phyloP scores from a whole-genome alignment of 2,888 invertebrate species.

The Zaprionus lineosus region DNA sequence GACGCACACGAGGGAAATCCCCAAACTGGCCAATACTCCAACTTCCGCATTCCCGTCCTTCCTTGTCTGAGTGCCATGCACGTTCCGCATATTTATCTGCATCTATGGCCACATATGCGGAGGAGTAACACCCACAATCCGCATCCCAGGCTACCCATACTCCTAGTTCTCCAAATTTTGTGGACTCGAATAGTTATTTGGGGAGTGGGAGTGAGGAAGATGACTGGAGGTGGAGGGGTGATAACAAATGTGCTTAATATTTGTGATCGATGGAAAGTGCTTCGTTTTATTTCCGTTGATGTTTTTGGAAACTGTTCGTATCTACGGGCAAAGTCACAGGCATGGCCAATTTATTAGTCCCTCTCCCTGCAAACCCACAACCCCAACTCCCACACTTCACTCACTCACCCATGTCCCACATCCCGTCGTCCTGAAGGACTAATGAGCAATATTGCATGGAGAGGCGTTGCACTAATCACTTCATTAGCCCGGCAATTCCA shows the following conservation, averaged over 20 bases:
- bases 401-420: too few species aligned
- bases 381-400: neutral
- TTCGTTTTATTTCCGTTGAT: conserved; percentile 66
- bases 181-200: too few species aligned
- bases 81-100: conserved; percentile 80
- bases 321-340: conserved; percentile 34
- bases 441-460: conserved; percentile 64
- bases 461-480: conserved; percentile 79
- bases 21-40: neutral
- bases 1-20: conserved; percentile 21
- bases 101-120: conserved; percentile 79
- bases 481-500: conserved; percentile 53
- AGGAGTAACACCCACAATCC: conserved; percentile 25
- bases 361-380: neutral
- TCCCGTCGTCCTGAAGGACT: conserved; percentile 11
- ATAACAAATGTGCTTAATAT: conserved; percentile 80
- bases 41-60: neutral
- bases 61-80: conserved; percentile 50
- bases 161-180: neutral
- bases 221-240: conserved; percentile 15
- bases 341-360: conserved; percentile 55
- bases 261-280: conserved; percentile 80
- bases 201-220: too few species aligned
- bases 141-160: neutral
- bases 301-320: conserved; percentile 14